Percentiles rank a stretch among this genome's conserved stretches.
Evolutionary conservation across 2,888 invertebrate species (phyloP).

Genomic region (Acheta domesticus): DNA sequence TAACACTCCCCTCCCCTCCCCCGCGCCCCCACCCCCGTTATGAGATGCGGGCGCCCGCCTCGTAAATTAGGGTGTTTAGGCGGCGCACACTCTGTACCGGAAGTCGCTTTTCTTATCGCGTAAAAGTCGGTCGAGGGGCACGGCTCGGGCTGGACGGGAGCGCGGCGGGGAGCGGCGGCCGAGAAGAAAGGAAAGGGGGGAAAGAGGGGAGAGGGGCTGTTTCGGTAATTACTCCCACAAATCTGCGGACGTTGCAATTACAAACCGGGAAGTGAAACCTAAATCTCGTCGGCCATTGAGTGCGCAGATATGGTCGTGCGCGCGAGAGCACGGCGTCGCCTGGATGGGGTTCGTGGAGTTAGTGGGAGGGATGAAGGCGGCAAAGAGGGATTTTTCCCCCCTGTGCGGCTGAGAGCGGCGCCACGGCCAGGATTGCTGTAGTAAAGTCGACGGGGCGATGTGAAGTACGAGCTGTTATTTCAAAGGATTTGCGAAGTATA

Average conservation of each 20-base stretch:
- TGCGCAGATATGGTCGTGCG: not conserved
- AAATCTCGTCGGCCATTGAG: conserved; percentile 2
- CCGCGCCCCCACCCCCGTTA: not conserved
- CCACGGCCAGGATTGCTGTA: too few species aligned
- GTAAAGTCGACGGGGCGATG: too few species aligned
- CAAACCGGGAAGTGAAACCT: conserved; percentile 10
- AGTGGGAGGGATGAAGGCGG: too few species aligned
- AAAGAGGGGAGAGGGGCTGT: not conserved
- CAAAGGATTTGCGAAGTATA: conserved; percentile 18
- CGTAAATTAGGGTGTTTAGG: conserved; percentile 9
- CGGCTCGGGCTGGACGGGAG: not conserved
- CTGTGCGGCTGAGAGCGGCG: too few species aligned
- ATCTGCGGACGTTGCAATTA: conserved; percentile 18
- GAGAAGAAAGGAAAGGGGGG: not conserved
- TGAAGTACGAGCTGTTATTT: not conserved
- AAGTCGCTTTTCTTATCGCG: conserved; percentile 18
- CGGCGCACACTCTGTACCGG: not conserved
- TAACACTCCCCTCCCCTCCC: not conserved
- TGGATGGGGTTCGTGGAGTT: too few species aligned
- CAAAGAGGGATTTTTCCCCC: too few species aligned
- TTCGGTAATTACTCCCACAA: conserved; percentile 10
- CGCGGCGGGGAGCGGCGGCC: not conserved
- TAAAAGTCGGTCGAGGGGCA: conserved; percentile 7
- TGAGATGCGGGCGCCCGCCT: not conserved
- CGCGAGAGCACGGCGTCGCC: not conserved